Conservation (phyloP, 2,797 vertebrate genomes). For the Antennarius maculatus region DNA sequence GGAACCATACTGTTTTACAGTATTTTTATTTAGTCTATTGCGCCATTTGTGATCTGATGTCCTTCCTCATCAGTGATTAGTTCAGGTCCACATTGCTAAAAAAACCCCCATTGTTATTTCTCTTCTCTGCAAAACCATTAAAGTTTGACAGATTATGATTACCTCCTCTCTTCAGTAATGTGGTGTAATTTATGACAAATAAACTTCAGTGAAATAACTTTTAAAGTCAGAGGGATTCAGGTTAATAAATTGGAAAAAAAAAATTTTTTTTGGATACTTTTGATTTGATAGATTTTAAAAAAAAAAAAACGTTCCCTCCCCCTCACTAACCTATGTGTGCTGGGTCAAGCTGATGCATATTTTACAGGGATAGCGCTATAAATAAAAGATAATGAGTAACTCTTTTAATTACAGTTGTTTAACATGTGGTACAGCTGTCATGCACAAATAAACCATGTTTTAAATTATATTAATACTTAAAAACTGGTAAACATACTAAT, state of each 20-base stretch:
- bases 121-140: constrained; percentile 31
- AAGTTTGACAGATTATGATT: constrained; percentile 31
- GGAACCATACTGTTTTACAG: not conserved
- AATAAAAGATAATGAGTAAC: too few relatives aligned
- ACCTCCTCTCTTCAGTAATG: constrained; percentile 28
- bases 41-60: not conserved
- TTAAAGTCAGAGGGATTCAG: constrained; percentile 19
- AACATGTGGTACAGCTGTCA: not conserved
- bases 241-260: constrained; percentile 19
- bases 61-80: constrained; percentile 10
- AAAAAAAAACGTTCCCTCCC: too few relatives aligned
- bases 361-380: too few relatives aligned
- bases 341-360: too few relatives aligned
- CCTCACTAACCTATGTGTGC: too few relatives aligned
- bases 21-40: too few relatives aligned
- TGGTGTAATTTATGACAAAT: constrained; percentile 37
- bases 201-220: constrained; percentile 30
- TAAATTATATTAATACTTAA: not conserved
- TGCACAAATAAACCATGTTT: not conserved
- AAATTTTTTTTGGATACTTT: not conserved
- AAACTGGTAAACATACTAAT: not conserved
- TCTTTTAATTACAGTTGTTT: too few relatives aligned
- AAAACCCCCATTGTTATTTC: not conserved
- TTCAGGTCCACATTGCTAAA: constrained; percentile 15
- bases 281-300: too few relatives aligned